Conservation (phyloP, 1,140 invertebrate species). For the Polypedilum pembai region DNA sequence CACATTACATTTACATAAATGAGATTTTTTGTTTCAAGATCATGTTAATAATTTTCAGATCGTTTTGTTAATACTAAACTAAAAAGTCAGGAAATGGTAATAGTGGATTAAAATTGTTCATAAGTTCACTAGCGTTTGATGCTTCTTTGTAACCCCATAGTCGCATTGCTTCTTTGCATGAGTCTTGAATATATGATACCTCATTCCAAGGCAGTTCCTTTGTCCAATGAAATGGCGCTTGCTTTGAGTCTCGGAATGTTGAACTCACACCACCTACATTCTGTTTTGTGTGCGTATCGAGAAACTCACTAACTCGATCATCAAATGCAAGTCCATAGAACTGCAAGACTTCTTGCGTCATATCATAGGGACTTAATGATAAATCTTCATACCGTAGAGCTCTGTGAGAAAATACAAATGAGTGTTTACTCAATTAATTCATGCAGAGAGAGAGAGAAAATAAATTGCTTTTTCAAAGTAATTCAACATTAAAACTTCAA, state of each 20-base stretch:
- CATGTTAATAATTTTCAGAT: too few relatives aligned
- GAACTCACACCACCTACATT: slow-evolving; percentile 73
- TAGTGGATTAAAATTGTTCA: slow-evolving; percentile 41
- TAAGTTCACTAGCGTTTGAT: slow-evolving; percentile 42
- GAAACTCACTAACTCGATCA: slow-evolving; percentile 58
- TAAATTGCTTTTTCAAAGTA: too few relatives aligned
- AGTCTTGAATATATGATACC: slow-evolving; percentile 54
- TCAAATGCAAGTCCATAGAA: slow-evolving; percentile 70
- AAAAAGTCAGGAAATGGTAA: slow-evolving; percentile 35
- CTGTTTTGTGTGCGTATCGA: slow-evolving; percentile 71
- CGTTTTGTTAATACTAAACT: too few relatives aligned
- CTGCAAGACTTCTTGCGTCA: slow-evolving; percentile 61
- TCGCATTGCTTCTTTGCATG: slow-evolving; percentile 65
- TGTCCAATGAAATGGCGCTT: slow-evolving; percentile 77
- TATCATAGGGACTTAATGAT: slow-evolving; percentile 62
- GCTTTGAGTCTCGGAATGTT: slow-evolving; percentile 73
- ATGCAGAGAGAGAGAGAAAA: slow-evolving; percentile 27
- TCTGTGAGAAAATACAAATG: slow-evolving; percentile 43
- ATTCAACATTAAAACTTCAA: too few relatives aligned
- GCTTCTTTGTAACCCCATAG: slow-evolving; percentile 68
- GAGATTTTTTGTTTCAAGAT: too few relatives aligned
- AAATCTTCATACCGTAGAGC: slow-evolving; percentile 78
- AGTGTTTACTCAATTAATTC: slow-evolving; percentile 15
- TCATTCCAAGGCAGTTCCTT: slow-evolving; percentile 61
- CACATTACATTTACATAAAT: too few relatives aligned